Base-by-base conservation (phyloP, 2,888 invertebrate genomes). In the Nomada ruficornis region DNA sequence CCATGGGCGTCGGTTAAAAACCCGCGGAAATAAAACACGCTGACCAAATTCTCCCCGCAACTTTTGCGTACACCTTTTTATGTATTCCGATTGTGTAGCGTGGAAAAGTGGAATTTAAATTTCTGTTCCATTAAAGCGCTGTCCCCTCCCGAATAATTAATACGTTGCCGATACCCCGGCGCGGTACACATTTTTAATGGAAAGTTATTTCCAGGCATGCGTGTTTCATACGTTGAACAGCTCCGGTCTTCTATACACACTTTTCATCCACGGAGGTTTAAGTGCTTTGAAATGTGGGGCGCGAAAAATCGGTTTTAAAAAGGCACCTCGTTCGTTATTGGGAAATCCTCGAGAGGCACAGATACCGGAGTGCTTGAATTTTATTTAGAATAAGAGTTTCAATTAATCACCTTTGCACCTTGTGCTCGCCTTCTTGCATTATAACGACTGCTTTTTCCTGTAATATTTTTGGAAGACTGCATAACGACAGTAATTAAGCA, bases 1-100 rank as follows among this genome's bases (percentile, higher is more conserved):
- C 36, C 13, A 13, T 18, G 20, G 26, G 55, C 13, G 11, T 9
- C 47, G 50, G 47, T 67, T 47, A 18, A 36, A 67, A 18, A 36
- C 36, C 20, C 11, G 47, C 36, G 36, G 36, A 36, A 7, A 7
- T 20, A 44, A 57, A 74, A 74, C 50, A 20, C 2, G 29, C 47
- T 18, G 44, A 50, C 44, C 9, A 74, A 74, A 67, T 67, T 74
- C 67, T 42, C 47, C 29, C 15, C 23, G 18, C 29, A 13, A 29
- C 57, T 23, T n/a, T 74, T 50, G 23, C 59, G 18, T 57, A 59
- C 50, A 59, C n/a, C 9, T 36, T 47, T 50, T 36, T 23, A n/a
- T 11, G 13, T 67, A 59, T 36, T 67, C 15, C 50, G n/a, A 59
- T 74, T 59, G 23, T 18, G 47, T n/a, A 15, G 65, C 29, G 20